phyloP scores from a whole-genome alignment of 2,888 invertebrate genomes.

The Cryptus armator region DNA sequence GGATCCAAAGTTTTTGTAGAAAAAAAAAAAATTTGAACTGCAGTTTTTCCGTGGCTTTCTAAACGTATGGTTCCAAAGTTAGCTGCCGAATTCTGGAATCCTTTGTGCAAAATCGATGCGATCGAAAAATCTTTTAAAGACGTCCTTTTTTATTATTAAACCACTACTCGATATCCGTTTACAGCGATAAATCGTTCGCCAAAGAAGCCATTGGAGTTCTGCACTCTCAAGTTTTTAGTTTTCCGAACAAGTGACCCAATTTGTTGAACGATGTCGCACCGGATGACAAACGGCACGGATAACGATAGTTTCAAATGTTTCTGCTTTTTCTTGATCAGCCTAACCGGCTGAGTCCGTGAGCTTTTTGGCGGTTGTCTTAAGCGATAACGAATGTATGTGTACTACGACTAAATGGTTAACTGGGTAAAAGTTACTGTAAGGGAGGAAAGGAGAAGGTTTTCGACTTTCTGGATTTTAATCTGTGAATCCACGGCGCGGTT shows the following conservation, averaged over 20 bases:
- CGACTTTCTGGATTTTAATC: conserved; percentile 68
- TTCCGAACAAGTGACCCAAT: conserved; percentile 15
- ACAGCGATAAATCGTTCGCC: conserved; percentile 5
- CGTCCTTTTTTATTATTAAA: not conserved
- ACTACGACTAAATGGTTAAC: conserved; percentile 37
- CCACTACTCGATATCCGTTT: not conserved
- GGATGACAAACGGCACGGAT: conserved; percentile 30
- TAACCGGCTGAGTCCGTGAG: conserved; percentile 31
- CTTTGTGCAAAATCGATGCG: not conserved
- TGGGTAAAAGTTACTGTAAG: conserved; percentile 39
- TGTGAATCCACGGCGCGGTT: conserved; percentile 43
- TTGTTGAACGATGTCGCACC: conserved; percentile 25
- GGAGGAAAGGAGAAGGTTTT: not conserved
- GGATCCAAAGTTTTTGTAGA: not conserved
- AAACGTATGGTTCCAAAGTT: no score
- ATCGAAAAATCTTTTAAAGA: not conserved
- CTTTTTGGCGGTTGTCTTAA: conserved; percentile 56
- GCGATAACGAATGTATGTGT: conserved; percentile 59
- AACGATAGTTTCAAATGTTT: conserved; percentile 43
- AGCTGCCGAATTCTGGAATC: no score
- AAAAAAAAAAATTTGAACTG: not conserved
- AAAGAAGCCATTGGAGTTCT: not conserved
- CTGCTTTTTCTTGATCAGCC: conserved; percentile 19
- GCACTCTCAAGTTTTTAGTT: conserved; percentile 12
- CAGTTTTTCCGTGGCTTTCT: no score